Conservation (phyloP, 2,888 invertebrate species). For the Hemithea aestivaria region DNA sequence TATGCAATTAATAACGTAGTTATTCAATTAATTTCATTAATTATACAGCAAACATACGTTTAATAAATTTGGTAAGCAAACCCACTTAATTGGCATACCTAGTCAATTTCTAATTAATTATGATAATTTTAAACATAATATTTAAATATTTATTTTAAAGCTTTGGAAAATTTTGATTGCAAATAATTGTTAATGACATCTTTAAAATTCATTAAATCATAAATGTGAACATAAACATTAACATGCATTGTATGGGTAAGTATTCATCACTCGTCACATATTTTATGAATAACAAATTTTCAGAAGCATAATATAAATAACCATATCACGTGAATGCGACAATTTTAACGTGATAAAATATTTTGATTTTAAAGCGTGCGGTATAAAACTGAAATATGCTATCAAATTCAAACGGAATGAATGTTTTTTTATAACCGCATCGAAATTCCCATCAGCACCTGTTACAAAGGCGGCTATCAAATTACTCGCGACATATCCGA, state of each 20-base stretch:
- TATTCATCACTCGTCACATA: conserved; percentile 12
- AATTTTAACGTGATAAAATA: conserved; percentile 15
- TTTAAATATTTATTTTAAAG: conserved; percentile 8
- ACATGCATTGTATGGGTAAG: conserved; percentile 10
- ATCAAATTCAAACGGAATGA: conserved; percentile 61
- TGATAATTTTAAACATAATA: too few species aligned
- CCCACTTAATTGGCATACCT: too few species aligned
- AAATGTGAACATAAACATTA: conserved; percentile 11
- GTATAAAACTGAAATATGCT: conserved; percentile 48
- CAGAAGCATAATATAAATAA: conserved; percentile 11
- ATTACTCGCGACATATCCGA: conserved; percentile 75
- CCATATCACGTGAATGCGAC: conserved; percentile 21
- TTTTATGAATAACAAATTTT: conserved; percentile 14
- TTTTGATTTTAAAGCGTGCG: conserved; percentile 25
- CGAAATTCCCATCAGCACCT: conserved; percentile 76
- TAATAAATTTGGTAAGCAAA: too few species aligned
- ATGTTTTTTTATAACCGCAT: conserved; percentile 67
- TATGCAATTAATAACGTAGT: too few species aligned
- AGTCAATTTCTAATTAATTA: conserved; percentile 4
- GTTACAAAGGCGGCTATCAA: conserved; percentile 78
- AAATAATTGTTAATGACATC: conserved; percentile 15
- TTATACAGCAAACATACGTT: too few species aligned
- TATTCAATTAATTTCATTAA: too few species aligned
- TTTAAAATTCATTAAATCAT: conserved; percentile 13
- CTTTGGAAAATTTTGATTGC: conserved; percentile 28